Percentiles rank a stretch among this genome's conserved stretches.
Conservation (phyloP, 2,797 vertebrate genomes). For the Syndactyla subalaris region DNA sequence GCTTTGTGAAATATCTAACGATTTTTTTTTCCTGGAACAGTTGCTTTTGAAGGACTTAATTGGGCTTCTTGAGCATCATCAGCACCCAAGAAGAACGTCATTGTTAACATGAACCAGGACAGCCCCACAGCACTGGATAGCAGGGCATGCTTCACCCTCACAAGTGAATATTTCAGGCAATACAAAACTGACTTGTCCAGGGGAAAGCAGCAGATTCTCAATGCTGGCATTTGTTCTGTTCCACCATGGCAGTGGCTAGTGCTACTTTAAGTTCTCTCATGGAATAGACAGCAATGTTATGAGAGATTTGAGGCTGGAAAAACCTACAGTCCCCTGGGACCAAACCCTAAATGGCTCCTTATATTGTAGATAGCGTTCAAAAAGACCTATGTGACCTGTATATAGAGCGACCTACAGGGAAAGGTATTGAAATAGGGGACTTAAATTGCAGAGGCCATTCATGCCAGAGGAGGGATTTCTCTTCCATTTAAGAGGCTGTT, state of each 20-base stretch:
- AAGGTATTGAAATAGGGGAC: neutral
- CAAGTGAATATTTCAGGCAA: neutral
- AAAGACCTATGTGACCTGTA: neutral
- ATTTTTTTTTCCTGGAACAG: neutral
- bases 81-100: neutral
- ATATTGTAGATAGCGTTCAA: neutral
- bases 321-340: neutral
- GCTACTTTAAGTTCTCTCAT: neutral
- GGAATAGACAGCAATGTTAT: neutral
- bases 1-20: neutral
- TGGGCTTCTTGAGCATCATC: neutral
- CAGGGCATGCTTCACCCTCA: neutral
- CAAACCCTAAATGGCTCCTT: neutral
- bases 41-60: neutral
- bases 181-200: neutral
- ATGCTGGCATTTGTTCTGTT: neutral
- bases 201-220: neutral
- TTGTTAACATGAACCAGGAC: neutral
- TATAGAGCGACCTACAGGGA: neutral
- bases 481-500: neutral
- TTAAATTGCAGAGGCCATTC: neutral
- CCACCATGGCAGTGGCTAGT: rapidly evolving
- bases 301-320: neutral
- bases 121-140: neutral
- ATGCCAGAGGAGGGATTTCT: neutral